These are phyloP conservation scores for Halocaridina rubra DNA, from an alignment of 2,888 invertebrate species.

Conservation along the genomic window DNA sequence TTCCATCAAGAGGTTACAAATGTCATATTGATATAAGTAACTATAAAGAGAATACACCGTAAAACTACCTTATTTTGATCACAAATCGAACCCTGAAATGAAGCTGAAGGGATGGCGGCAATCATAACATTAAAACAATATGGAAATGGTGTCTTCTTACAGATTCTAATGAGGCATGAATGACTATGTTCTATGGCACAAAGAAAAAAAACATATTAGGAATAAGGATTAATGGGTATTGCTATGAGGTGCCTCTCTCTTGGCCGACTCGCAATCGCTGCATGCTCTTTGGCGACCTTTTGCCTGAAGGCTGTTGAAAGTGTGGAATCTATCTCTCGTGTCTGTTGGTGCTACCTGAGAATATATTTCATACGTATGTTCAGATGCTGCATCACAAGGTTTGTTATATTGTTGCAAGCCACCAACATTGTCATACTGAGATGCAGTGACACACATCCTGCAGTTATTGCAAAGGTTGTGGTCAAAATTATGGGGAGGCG, in stretches of 20 bases:
- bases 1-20: too few relatives aligned
- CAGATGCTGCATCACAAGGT: conserved; percentile 54
- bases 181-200: too few relatives aligned
- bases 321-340: conserved; percentile 15
- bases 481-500: conserved; percentile 3
- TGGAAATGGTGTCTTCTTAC: too few relatives aligned
- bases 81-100: neutral
- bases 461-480: neutral
- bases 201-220: too few relatives aligned
- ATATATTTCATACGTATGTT: conserved; percentile 55
- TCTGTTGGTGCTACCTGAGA: conserved; percentile 32
- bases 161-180: too few relatives aligned
- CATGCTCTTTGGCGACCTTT: neutral
- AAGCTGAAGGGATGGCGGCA: too few relatives aligned
- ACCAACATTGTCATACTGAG: conserved; percentile 36
- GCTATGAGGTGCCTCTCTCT: neutral
- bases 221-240: neutral
- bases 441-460: neutral
- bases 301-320: conserved; percentile 54
- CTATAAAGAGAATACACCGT: too few relatives aligned
- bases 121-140: too few relatives aligned
- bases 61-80: too few relatives aligned
- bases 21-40: too few relatives aligned
- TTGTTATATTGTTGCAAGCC: conserved; percentile 33
- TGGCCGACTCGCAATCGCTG: neutral